Evolutionary conservation across 23 tunicate species (phyloP), one percentile per base, ranked within the genome.

Genomic region (Clavelina lepadiformis): DNA sequence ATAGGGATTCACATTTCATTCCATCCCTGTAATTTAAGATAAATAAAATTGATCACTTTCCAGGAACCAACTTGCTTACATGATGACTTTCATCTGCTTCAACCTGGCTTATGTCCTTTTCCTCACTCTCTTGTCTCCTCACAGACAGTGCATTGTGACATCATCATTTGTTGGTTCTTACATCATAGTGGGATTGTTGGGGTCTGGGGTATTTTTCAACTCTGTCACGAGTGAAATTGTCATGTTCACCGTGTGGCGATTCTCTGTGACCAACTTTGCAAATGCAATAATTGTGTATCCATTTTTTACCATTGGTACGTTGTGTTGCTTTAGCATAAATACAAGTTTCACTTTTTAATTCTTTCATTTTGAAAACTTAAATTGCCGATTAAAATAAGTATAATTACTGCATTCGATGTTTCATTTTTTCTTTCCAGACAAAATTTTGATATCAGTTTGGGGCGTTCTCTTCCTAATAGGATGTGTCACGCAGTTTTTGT

Each of bases 101-200:
- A 11, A 30, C 31, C 3, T 58, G 33, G 34, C 11, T 7, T 4
- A 30, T 13, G 21, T 18, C 5, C 13, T 58, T 11, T 58, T 30
- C 21, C 7, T 58, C 15, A 5, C 35, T 25, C 7, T 27, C 30
- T 58, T 58, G 5, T 20, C 64, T 4, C 35, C 35, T 25, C 64
- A n/a, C 6, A 58, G 31, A 25, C 13, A 36, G 8, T 58, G 64
- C 35, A 58, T 58, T 58, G 64, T 58, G 34, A 58, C 64, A 20
- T 58, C 64, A 58, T 13, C 64, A 5, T 58, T 58, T 28, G 64
- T 58, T 58, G 64, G 64, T 24, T 58, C 64, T 13, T 58, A 58
- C n/a, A 7, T 58, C 38, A 30, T 27, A 13, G n/a, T 58, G 35
- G 13, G 30, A 7, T 36, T 19, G 30, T 25, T 58, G 7, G 31